Conservation (phyloP, 2,888 invertebrate species). For the Cataglyphis cursor region DNA sequence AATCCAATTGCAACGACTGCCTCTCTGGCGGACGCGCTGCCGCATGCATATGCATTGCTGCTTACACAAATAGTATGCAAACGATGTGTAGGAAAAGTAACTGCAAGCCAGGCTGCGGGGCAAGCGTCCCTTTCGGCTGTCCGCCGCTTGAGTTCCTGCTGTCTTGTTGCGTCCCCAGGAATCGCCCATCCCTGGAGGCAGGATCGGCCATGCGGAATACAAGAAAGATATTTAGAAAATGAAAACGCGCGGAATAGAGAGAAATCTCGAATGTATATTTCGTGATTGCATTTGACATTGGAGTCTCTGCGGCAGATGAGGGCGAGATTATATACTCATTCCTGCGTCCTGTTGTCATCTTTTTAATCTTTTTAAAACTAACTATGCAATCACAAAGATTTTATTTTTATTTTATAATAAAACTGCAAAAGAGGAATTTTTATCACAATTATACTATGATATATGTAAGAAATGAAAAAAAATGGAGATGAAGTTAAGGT, state of each 20-base stretch:
- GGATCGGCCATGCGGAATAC: neutral
- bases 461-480: no score
- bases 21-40: slow-evolving; percentile 59
- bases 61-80: slow-evolving; percentile 78
- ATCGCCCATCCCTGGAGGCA: neutral
- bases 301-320: neutral
- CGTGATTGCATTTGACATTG: slow-evolving; percentile 20
- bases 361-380: neutral
- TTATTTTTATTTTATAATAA: neutral
- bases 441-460: neutral
- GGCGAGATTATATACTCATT: slow-evolving; percentile 12
- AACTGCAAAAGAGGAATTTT: neutral
- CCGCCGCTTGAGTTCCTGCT: slow-evolving; percentile 15
- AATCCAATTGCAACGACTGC: slow-evolving; percentile 64
- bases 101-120: slow-evolving; percentile 37
- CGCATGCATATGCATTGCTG: slow-evolving; percentile 79
- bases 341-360: neutral
- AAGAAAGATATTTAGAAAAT: slow-evolving; percentile 41
- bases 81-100: slow-evolving; percentile 78
- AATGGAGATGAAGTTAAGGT: neutral
- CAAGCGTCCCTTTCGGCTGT: slow-evolving; percentile 41
- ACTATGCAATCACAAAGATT: neutral
- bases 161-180: slow-evolving; percentile 15
- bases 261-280: slow-evolving; percentile 20
- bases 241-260: neutral